Percentiles rank a stretch among this genome's conserved stretches.
Evolutionary conservation across 2,797 vertebrate genomes (phyloP).

Genomic region (Sciurus carolinensis): DNA sequence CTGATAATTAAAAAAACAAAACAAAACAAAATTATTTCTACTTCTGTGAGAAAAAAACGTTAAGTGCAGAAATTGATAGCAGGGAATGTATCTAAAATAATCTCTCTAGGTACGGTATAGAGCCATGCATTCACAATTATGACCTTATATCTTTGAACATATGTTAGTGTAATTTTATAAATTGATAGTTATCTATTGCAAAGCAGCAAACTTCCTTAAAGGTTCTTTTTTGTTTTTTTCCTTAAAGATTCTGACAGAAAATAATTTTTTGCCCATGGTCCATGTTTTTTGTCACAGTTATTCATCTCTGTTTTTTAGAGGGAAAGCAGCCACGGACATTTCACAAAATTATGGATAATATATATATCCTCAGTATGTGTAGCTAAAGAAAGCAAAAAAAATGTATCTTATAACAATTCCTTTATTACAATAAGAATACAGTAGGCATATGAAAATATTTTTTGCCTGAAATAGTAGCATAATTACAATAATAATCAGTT

Average conservation of each 20-base stretch:
- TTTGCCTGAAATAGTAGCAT: not conserved
- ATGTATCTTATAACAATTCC: not conserved
- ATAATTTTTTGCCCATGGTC: not conserved
- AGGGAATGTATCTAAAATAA: not conserved
- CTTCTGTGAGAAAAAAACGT: not conserved
- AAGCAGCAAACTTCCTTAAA: not conserved
- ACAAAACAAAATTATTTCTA: not conserved
- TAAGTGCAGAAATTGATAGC: not conserved
- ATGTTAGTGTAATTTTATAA: not conserved
- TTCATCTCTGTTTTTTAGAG: not conserved
- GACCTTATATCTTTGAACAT: not conserved
- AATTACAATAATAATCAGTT: constrained; percentile 6
- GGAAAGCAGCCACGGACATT: not conserved
- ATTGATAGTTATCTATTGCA: not conserved
- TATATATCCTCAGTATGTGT: not conserved
- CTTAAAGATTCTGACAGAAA: not conserved
- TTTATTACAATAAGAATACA: not conserved
- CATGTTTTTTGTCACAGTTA: not conserved
- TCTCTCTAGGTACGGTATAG: not conserved
- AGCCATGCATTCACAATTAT: not conserved
- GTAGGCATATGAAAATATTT: not conserved
- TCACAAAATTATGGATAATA: not conserved
- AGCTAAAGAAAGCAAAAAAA: not conserved
- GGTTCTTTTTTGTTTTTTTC: not conserved
- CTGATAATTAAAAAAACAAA: not conserved